Conservation (phyloP, 2,797 vertebrate species). For the Menidia menidia region DNA sequence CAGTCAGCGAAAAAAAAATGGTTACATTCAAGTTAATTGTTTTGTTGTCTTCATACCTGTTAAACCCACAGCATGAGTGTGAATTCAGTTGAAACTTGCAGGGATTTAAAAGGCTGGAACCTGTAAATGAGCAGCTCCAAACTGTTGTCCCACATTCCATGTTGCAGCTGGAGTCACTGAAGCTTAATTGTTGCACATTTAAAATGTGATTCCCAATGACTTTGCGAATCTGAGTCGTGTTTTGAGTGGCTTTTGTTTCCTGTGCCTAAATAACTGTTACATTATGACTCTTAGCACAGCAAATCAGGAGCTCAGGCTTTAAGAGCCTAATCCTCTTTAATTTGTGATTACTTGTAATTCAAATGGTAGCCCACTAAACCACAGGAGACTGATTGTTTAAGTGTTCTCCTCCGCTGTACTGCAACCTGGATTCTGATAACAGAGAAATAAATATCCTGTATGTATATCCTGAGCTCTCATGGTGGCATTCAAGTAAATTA, state of each 20-base stretch:
- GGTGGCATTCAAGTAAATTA: conserved; percentile 71
- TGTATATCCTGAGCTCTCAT: conserved; percentile 60
- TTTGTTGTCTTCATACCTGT: conserved; percentile 10
- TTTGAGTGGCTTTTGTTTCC: conserved; percentile 65
- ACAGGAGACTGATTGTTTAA: conserved; percentile 66
- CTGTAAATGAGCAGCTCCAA: conserved; percentile 29
- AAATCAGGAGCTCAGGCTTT: conserved; percentile 63
- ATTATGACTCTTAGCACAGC: conserved; percentile 62
- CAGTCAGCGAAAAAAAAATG: no score
- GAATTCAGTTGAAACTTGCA: conserved; percentile 9
- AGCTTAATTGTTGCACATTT: conserved; percentile 67
- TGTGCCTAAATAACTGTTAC: conserved; percentile 67
- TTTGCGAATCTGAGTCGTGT: conserved; percentile 61
- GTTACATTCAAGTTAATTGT: neutral
- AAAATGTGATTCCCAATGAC: conserved; percentile 62
- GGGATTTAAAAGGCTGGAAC: conserved; percentile 43
- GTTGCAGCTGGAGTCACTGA: conserved; percentile 40
- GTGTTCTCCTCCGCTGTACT: conserved; percentile 59
- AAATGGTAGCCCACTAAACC: conserved; percentile 66
- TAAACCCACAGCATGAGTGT: neutral
- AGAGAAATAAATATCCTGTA: conserved; percentile 56
- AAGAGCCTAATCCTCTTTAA: conserved; percentile 77
- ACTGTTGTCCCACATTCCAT: conserved; percentile 52
- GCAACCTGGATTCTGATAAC: conserved; percentile 66
- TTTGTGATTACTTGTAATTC: conserved; percentile 77